Conservation (phyloP, 2,888 invertebrate species). For the Drosophila conformis region DNA sequence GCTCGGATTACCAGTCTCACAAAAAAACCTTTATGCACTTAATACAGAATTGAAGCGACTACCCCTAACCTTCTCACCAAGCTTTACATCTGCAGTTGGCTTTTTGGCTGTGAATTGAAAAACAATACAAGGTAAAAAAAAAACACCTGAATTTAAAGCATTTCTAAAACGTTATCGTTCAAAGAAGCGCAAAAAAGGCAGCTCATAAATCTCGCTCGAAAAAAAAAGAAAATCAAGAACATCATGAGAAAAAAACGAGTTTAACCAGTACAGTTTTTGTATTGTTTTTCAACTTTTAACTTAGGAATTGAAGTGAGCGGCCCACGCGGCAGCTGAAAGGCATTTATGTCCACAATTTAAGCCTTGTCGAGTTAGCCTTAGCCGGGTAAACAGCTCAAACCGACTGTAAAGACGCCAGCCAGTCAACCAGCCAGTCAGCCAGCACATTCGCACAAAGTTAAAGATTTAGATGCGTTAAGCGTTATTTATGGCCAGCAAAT, state of each 20-base stretch:
- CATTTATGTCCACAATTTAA: conserved; percentile 63
- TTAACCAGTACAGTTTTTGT: conserved; percentile 54
- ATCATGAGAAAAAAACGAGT: conserved; percentile 9
- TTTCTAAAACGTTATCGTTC: conserved; percentile 51
- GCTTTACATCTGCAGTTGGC: conserved; percentile 2
- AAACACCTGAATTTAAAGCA: conserved; percentile 34
- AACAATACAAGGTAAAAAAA: conserved; percentile 4
- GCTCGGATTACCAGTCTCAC: background rate
- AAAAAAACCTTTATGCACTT: background rate
- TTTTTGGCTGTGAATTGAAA: conserved; percentile 21
- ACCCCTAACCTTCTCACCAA: background rate
- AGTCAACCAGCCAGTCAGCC: conserved; percentile 44
- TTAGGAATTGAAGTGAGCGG: conserved; percentile 58
- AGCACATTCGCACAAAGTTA: conserved; percentile 73
- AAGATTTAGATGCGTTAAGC: conserved; percentile 80
- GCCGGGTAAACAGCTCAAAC: conserved; percentile 71
- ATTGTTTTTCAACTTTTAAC: conserved; percentile 77
- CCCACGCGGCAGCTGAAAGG: conserved; percentile 27
- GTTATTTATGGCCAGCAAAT: conserved; percentile 79
- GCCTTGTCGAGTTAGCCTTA: conserved; percentile 73
- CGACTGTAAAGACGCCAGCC: conserved; percentile 16
- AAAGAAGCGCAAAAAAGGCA: conserved; percentile 41
- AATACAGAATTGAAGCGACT: background rate
- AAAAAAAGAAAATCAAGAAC: conserved; percentile 41
- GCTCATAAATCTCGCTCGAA: conserved; percentile 58